Evolutionary conservation across 1,140 invertebrate genomes (phyloP).

Genomic region (Brachystomella parvula): DNA sequence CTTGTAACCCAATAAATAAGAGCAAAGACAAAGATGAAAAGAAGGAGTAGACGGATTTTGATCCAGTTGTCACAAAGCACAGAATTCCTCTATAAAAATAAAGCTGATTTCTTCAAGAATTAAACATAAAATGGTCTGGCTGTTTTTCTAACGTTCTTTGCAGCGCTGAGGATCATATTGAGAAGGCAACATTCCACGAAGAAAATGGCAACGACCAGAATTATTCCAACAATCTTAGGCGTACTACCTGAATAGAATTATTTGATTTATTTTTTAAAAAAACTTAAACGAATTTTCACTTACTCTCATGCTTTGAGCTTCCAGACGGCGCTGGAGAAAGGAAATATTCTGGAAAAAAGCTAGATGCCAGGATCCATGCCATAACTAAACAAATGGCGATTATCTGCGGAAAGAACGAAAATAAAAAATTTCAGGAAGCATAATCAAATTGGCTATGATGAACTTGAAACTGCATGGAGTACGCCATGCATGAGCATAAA

Average conservation of each 20-base stretch:
- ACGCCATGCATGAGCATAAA: too few relatives aligned
- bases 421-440: background rate
- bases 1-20: background rate
- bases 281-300: background rate
- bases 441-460: too few relatives aligned
- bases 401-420: background rate
- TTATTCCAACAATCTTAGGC: background rate
- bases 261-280: background rate
- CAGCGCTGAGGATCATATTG: background rate
- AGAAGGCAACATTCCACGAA: constrained; percentile 7
- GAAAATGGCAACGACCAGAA: constrained; percentile 8
- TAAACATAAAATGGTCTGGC: background rate
- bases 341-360: too few relatives aligned
- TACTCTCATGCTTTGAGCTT: background rate
- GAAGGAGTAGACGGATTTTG: constrained; percentile 11
- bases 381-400: background rate
- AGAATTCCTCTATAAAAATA: constrained; percentile 1
- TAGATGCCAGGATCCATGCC: background rate
- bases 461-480: too few relatives aligned
- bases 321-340: background rate
- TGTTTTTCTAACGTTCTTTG: constrained; percentile 1
- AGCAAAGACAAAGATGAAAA: constrained; percentile 9
- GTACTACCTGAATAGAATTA: background rate
- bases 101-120: background rate
- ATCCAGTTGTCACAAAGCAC: constrained; percentile 14